Evolutionary conservation across 2,888 invertebrate genomes (phyloP).

Genomic region (Lingula anatina): DNA sequence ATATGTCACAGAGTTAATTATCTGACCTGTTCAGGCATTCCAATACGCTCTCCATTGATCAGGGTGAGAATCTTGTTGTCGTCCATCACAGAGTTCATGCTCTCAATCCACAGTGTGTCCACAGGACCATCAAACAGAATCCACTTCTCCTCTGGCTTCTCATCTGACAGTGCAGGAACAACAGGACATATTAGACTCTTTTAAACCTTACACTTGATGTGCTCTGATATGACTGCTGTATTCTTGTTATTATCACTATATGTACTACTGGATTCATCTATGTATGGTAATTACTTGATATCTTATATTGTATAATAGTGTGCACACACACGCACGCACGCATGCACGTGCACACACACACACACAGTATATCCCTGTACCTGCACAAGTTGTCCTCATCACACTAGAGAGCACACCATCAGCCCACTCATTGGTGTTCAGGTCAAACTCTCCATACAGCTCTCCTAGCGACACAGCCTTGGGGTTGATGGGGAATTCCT

Average conservation of each 20-base stretch:
- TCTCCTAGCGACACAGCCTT: constrained; percentile 53
- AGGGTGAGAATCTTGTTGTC: constrained; percentile 54
- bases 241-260: too few species aligned
- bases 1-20: not conserved
- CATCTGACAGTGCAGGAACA: too few species aligned
- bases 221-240: too few species aligned
- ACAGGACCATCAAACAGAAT: constrained; percentile 54
- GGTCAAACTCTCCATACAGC: constrained; percentile 54
- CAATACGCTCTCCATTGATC: constrained; percentile 54
- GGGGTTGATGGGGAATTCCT: constrained; percentile 53
- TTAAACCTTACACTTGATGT: too few species aligned
- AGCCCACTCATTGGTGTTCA: constrained; percentile 53
- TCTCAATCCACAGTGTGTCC: constrained; percentile 54
- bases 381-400: constrained; percentile 51
- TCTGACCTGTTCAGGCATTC: constrained; percentile 61
- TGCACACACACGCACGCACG: too few species aligned
- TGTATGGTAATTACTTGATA: too few species aligned
- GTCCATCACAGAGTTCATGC: constrained; percentile 55
- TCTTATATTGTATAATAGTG: too few species aligned
- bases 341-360: not conserved
- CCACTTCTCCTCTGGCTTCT: constrained; percentile 53
- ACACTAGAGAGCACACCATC: constrained; percentile 53
- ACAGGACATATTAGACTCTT: too few species aligned
- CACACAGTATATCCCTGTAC: too few species aligned
- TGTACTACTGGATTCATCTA: too few species aligned